Conservation (phyloP, 2,888 invertebrate species). For the Odontomyia ornata region DNA sequence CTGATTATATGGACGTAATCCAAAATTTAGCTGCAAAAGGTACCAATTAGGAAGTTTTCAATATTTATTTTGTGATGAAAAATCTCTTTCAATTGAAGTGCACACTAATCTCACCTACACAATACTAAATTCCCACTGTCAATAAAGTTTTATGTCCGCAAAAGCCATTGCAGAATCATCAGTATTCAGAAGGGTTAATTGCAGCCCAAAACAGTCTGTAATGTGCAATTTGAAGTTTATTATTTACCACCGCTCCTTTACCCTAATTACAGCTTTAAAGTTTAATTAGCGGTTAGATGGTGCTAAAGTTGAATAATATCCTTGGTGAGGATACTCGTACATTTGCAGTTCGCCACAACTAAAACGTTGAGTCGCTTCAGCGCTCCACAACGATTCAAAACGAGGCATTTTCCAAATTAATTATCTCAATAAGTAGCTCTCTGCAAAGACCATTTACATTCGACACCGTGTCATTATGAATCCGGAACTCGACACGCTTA, state of each 20-base stretch:
- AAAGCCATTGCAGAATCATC: background rate
- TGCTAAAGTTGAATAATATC: conserved; percentile 33
- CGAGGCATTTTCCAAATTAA: conserved; percentile 36
- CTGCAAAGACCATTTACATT: conserved; percentile 25
- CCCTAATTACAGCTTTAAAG: conserved; percentile 28
- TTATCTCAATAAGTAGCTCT: conserved; percentile 26
- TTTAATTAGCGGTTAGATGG: conserved; percentile 36
- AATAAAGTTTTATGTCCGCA: background rate
- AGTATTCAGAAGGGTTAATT: conserved; percentile 4
- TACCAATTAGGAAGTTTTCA: too few relatives aligned
- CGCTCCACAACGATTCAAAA: background rate
- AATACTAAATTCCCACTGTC: background rate
- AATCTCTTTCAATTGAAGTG: too few relatives aligned
- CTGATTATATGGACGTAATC: too few relatives aligned
- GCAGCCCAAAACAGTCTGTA: background rate
- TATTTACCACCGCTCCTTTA: background rate
- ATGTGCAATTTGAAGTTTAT: conserved; percentile 14
- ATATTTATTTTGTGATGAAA: too few relatives aligned
- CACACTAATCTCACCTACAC: too few relatives aligned
- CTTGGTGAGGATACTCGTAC: background rate
- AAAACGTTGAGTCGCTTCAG: background rate
- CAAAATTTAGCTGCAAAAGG: too few relatives aligned
- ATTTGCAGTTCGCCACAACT: background rate
- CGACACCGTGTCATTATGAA: conserved; percentile 46
- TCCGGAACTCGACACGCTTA: conserved; percentile 48